Evolutionary conservation across 2,888 invertebrate species (phyloP).

Genomic region (Tromatobia lineatoria): DNA sequence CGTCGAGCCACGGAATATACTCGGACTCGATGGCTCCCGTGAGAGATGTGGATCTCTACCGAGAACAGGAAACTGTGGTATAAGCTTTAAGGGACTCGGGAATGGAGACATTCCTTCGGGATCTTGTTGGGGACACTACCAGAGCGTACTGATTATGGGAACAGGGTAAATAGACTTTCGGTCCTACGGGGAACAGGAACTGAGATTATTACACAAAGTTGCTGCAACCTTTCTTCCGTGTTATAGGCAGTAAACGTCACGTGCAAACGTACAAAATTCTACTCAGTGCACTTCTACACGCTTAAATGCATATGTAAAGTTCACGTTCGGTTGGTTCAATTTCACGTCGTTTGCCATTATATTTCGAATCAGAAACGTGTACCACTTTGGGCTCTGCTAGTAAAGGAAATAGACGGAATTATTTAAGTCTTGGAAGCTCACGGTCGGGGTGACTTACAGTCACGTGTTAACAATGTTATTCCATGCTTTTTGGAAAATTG

Average conservation of each 20-base stretch:
- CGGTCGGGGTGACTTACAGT: not conserved
- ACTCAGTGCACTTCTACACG: not conserved
- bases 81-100: not conserved
- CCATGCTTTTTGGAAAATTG: not conserved
- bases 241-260: slow-evolving; percentile 22
- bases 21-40: slow-evolving; percentile 46
- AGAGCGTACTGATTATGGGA: slow-evolving; percentile 18
- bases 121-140: slow-evolving; percentile 16
- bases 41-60: slow-evolving; percentile 41
- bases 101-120: slow-evolving; percentile 16
- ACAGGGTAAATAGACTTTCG: slow-evolving; percentile 29
- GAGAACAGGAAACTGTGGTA: slow-evolving; percentile 26
- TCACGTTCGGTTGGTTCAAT: not conserved
- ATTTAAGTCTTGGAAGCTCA: not conserved
- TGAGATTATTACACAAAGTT: slow-evolving; percentile 29
- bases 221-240: slow-evolving; percentile 6
- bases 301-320: not conserved
- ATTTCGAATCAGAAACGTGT: not conserved
- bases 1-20: slow-evolving; percentile 40
- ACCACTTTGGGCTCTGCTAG: not conserved
- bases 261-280: slow-evolving; percentile 8
- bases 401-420: not conserved
- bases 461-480: not conserved
- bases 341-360: not conserved
- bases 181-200: slow-evolving; percentile 21